These are phyloP conservation scores for Harlomillsia oculata DNA, from an alignment of 1,140 invertebrate genomes.

Conservation along the genomic window DNA sequence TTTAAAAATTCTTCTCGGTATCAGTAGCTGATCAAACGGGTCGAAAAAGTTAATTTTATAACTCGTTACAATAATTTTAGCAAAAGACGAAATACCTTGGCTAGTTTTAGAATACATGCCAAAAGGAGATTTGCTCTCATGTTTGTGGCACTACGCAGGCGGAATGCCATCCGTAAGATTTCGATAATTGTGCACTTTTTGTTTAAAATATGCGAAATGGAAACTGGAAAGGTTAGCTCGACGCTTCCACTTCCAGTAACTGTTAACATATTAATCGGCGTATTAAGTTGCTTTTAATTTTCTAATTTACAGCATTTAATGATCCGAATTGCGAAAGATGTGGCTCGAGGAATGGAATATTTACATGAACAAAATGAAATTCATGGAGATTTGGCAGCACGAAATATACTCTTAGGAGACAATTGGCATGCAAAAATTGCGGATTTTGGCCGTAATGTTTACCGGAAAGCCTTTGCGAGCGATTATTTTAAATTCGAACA, in stretches of 20 bases:
- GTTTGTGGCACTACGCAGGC: background rate
- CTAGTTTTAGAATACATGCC: slow-evolving; percentile 2
- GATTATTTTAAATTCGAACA: background rate
- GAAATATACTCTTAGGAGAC: slow-evolving; percentile 10
- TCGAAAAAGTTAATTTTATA: background rate
- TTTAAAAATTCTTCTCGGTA: too few relatives aligned
- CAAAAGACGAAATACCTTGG: slow-evolving; percentile 8
- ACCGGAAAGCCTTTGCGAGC: background rate
- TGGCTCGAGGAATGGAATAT: slow-evolving; percentile 18
- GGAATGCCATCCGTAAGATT: background rate
- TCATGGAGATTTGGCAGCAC: slow-evolving; percentile 19
- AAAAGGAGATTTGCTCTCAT: background rate
- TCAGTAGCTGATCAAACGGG: too few relatives aligned
- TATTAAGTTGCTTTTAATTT: background rate
- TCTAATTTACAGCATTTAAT: slow-evolving; percentile 4
- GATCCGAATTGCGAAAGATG: slow-evolving; percentile 2
- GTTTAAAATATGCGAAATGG: too few relatives aligned
- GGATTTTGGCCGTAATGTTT: slow-evolving; percentile 14
- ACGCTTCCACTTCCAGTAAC: background rate
- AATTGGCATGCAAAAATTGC: slow-evolving; percentile 12
- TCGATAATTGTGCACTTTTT: too few relatives aligned
- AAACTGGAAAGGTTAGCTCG: too few relatives aligned
- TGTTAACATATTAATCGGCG: background rate
- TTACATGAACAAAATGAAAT: slow-evolving; percentile 5
- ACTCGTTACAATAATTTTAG: background rate